These are phyloP conservation scores for Cistogaster globosa DNA, from an alignment of 2,888 invertebrate species.

Conservation along the genomic window DNA sequence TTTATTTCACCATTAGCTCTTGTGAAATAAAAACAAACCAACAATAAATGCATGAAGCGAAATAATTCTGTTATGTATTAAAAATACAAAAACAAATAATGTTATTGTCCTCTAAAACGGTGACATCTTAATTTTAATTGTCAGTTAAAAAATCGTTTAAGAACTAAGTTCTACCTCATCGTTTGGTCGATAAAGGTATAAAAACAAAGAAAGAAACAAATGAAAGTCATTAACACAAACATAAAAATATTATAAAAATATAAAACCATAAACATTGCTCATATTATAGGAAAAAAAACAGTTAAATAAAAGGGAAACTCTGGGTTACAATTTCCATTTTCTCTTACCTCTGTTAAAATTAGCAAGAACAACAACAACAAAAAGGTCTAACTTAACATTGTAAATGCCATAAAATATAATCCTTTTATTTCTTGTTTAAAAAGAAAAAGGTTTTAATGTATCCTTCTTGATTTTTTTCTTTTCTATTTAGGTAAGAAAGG, in stretches of 20 bases:
- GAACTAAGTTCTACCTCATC: slow-evolving; percentile 25
- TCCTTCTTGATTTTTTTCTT: neutral
- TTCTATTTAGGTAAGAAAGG: neutral
- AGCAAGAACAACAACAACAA: too few species aligned
- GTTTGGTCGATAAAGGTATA: neutral
- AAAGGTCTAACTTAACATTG: too few species aligned
- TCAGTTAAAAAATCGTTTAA: slow-evolving; percentile 31
- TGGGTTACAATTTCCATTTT: too few species aligned
- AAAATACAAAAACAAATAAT: neutral
- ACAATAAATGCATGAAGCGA: too few species aligned
- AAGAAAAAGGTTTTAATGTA: neutral
- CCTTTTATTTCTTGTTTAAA: neutral
- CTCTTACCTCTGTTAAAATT: too few species aligned
- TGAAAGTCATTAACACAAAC: neutral
- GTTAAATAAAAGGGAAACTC: too few species aligned
- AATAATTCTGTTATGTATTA: neutral
- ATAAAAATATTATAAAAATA: too few species aligned
- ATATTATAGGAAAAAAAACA: too few species aligned
- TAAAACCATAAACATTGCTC: too few species aligned
- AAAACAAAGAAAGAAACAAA: slow-evolving; percentile 4
- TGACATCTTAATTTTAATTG: slow-evolving; percentile 19
- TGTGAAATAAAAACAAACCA: too few species aligned
- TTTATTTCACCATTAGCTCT: too few species aligned
- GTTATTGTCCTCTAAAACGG: slow-evolving; percentile 3
- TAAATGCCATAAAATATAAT: too few species aligned